Evolutionary conservation across 2,888 invertebrate genomes (phyloP), one percentile per base, ranked within the genome.

Genomic region (Incurvaria masculella): DNA sequence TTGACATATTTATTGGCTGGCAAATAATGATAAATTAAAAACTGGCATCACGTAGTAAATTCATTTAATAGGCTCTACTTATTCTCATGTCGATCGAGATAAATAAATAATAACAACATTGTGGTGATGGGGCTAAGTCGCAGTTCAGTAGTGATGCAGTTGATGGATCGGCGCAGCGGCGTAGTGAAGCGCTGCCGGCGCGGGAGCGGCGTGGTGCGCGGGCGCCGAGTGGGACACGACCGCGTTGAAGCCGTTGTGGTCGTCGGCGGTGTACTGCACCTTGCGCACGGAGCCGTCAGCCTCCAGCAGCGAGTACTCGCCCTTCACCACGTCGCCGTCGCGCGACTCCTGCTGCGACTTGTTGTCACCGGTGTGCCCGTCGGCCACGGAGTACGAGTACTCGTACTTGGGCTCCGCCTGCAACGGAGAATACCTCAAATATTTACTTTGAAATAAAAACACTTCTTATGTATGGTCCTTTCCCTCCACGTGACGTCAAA

Each of bases 341-440:
- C 51, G 51, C 16, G 72, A 69, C 66, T 82, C 82, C 44, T 74
- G 68, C 63, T 82, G 82, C 53, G 80, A 79, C 70, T 83, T 82
- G 66, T 81, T 79, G 69, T 82, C 82, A 27, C 82, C 83, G 51
- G 81, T 73, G 59, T 81, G 80, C n/a, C 71, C 71, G 54, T 82
- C 82, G 50, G 79, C 72, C 18, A 79, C 81, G 11, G 81, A 80
- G 62, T 81, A 81, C n/a, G 78, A 69, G 66, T 70, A 81, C 46
- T 79, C 72, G 64, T 82, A 81, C 59, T 78, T 74, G 47, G 81
- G 81, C 61, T 81, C 73, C 16, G 79, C 67, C 81, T 81, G 54
- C 2, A 33, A 38, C 17, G 19, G 2, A n/a, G n/a, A n/a, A n/a
- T n/a, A n/a, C n/a, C n/a, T n/a, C n/a, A n/a, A n/a, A n/a, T n/a